A percentile compares a stretch with the other conserved stretches of the same genome.
Conservation (phyloP, 2,888 invertebrate genomes). For the Aphelenchoides bicaudatus region DNA sequence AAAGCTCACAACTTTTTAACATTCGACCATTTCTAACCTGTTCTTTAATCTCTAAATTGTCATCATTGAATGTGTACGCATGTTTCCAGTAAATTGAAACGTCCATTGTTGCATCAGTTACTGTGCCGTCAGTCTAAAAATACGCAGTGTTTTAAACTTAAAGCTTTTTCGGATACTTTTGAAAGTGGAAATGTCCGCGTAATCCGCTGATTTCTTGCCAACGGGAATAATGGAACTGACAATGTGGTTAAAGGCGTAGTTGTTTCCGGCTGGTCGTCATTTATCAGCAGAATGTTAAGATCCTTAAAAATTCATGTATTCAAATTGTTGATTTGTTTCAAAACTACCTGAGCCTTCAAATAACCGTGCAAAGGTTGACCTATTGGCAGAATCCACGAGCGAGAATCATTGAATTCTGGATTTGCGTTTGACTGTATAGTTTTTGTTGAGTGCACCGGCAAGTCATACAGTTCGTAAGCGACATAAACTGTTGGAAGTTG, state of each 20-base stretch:
- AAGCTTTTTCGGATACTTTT: constrained; percentile 9
- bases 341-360: too few relatives aligned
- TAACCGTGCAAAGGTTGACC: constrained; percentile 33
- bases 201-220: constrained; percentile 41
- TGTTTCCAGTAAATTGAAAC: constrained; percentile 34
- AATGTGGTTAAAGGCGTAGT: too few relatives aligned
- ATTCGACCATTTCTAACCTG: too few relatives aligned
- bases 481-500: constrained; percentile 21
- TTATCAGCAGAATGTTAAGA: too few relatives aligned
- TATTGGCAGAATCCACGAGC: constrained; percentile 27
- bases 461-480: constrained; percentile 34
- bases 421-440: constrained; percentile 14
- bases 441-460: constrained; percentile 30
- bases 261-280: too few relatives aligned
- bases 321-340: too few relatives aligned
- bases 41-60: constrained; percentile 23
- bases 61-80: constrained; percentile 33
- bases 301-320: too few relatives aligned
- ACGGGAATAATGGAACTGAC: constrained; percentile 39
- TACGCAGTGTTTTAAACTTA: not conserved
- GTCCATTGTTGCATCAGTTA: constrained; percentile 30
- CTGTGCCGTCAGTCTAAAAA: constrained; percentile 20
- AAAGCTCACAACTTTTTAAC: too few relatives aligned
- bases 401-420: constrained; percentile 33
- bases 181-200: constrained; percentile 44